These are phyloP conservation scores for Trichomalopsis sarcophagae DNA, from an alignment of 1,140 invertebrate species.

Conservation along the genomic window DNA sequence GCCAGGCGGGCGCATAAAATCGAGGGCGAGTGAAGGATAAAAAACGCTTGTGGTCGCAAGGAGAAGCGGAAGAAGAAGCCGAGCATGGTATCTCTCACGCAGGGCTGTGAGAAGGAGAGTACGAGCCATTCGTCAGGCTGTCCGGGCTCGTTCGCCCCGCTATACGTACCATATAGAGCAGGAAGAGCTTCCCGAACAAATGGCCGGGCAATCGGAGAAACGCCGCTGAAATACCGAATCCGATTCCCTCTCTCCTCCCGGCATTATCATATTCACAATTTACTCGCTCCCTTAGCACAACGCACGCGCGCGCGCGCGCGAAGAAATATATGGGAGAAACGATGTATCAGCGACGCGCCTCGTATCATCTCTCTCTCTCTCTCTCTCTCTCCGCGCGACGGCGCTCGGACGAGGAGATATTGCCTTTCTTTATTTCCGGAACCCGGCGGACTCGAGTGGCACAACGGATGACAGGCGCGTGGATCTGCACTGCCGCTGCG, in stretches of 20 bases:
- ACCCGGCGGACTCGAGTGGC: not conserved
- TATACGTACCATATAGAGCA: slow-evolving; percentile 49
- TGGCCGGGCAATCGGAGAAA: slow-evolving; percentile 70
- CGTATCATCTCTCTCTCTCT: not conserved
- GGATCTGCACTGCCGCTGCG: not conserved
- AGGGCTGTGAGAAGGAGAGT: slow-evolving; percentile 57
- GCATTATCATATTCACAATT: slow-evolving; percentile 73
- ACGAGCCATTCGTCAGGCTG: slow-evolving; percentile 69
- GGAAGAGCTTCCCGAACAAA: slow-evolving; percentile 67
- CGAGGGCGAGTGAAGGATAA: slow-evolving; percentile 30
- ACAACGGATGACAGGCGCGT: slow-evolving; percentile 38
- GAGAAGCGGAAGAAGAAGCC: not conserved
- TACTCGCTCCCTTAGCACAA: slow-evolving; percentile 54
- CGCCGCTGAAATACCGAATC: slow-evolving; percentile 72
- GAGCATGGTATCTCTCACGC: not conserved
- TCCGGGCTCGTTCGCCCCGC: slow-evolving; percentile 48
- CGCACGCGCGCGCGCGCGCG: not conserved
- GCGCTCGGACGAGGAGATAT: slow-evolving; percentile 24
- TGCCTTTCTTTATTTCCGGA: slow-evolving; percentile 48
- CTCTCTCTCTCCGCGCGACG: not conserved
- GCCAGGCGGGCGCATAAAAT: slow-evolving; percentile 17
- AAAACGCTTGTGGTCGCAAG: not conserved
- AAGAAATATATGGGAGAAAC: slow-evolving; percentile 35
- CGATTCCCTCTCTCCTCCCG: slow-evolving; percentile 61
- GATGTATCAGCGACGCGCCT: slow-evolving; percentile 43